A percentile compares a stretch with the other conserved stretches of the same genome.
Evolutionary conservation across 2,888 invertebrate genomes (phyloP).

Genomic region (Epinotia demarniana): DNA sequence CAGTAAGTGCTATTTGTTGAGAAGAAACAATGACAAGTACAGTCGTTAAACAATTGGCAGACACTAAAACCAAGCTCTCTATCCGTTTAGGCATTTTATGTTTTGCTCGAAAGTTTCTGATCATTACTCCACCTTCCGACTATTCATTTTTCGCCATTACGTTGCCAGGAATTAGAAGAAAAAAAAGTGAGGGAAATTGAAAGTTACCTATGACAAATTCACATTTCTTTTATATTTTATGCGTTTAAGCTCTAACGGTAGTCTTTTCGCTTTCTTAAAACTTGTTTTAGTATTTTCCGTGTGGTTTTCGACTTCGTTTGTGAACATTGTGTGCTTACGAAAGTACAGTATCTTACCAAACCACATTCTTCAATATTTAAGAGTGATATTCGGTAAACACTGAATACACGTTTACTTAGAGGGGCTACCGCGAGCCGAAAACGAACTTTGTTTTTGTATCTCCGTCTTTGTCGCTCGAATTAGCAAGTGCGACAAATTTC

Average conservation of each 20-base stretch:
- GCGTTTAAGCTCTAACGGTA: neutral
- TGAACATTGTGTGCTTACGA: neutral
- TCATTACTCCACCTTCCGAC: neutral
- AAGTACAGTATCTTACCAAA: neutral
- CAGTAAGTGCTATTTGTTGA: neutral
- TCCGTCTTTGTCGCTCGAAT: too few relatives aligned
- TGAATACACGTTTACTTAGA: neutral
- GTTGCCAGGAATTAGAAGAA: neutral
- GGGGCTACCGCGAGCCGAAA: too few relatives aligned
- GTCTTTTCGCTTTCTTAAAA: constrained; percentile 15
- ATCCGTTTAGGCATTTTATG: neutral
- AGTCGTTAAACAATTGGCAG: constrained; percentile 1
- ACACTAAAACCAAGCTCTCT: neutral
- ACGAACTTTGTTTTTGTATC: too few relatives aligned
- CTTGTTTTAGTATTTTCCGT: neutral
- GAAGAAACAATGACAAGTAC: neutral
- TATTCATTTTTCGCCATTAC: neutral
- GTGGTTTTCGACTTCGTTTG: neutral
- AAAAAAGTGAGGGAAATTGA: constrained; percentile 15
- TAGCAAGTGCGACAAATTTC: too few relatives aligned
- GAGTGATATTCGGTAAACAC: neutral
- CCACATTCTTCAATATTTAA: neutral
- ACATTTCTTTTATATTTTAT: neutral
- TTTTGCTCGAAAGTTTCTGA: neutral
- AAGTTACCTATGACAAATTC: constrained; percentile 6